These are phyloP conservation scores for Oligia fasciuncula DNA, from an alignment of 2,888 invertebrate species.

Conservation along the genomic window DNA sequence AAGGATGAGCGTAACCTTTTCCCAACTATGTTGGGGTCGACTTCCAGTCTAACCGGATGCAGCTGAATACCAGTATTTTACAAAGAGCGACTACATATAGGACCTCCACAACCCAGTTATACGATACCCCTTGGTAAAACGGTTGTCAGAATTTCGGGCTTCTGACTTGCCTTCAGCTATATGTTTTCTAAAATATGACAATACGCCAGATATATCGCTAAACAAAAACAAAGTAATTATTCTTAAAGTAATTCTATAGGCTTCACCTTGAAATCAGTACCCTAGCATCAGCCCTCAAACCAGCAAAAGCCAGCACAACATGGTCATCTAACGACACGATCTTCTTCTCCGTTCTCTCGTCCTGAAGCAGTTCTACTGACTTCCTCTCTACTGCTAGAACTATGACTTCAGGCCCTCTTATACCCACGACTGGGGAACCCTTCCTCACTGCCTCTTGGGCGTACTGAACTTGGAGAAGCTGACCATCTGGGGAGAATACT, in stretches of 20 bases:
- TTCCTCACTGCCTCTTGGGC: constrained; percentile 99
- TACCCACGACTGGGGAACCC: constrained; percentile 95
- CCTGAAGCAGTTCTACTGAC: constrained; percentile 98
- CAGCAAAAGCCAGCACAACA: constrained; percentile 99
- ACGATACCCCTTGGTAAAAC: too few species aligned
- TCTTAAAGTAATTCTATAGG: neutral
- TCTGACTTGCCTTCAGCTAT: neutral
- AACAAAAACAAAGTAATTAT: neutral
- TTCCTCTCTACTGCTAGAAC: constrained; percentile 99
- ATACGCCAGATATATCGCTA: neutral
- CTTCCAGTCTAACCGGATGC: too few species aligned
- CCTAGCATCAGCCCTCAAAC: constrained; percentile 98
- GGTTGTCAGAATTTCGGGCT: too few species aligned
- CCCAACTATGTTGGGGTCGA: too few species aligned
- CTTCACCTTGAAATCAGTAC: constrained; percentile 93
- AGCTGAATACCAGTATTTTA: too few species aligned
- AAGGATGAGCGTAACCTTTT: too few species aligned
- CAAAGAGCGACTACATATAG: too few species aligned
- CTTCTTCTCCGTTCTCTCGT: constrained; percentile 98
- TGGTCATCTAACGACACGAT: constrained; percentile 98
- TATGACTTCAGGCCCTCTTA: constrained; percentile 96
- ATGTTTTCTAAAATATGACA: neutral
- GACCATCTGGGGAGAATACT: constrained; percentile 99
- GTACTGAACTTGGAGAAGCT: constrained; percentile 98
- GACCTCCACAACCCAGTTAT: too few species aligned